A percentile compares a stretch with the other conserved stretches of the same genome.
These are phyloP conservation scores for Onychorhynchus coronatus DNA, from an alignment of 2,113 vertebrate genomes.

Conservation along the genomic window DNA sequence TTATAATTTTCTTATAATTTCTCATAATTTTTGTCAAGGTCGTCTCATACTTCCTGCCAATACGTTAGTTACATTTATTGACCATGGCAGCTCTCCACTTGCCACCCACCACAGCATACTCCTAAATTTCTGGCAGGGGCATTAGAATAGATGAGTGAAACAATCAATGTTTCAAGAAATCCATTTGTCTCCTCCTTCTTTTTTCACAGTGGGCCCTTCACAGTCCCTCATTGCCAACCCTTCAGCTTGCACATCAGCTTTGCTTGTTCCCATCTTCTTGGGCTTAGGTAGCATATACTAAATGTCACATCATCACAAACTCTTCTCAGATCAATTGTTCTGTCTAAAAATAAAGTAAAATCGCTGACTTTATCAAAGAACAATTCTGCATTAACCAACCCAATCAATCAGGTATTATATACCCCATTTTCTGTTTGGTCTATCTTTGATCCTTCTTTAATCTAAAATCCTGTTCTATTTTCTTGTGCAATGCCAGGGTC, in stretches of 20 bases:
- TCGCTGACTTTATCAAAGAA: neutral
- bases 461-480: neutral
- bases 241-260: neutral
- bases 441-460: neutral
- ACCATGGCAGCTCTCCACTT: neutral
- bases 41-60: neutral
- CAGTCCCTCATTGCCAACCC: neutral
- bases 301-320: neutral
- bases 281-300: neutral
- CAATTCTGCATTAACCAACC: neutral
- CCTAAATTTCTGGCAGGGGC: neutral
- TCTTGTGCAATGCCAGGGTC: neutral
- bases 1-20: neutral
- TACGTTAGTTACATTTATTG: neutral
- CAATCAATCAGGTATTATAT: neutral
- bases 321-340: slow-evolving; percentile 31
- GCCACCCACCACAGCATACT: neutral
- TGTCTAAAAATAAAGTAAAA: slow-evolving; percentile 37
- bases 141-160: neutral
- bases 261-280: neutral
- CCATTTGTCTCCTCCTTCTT: neutral
- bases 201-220: neutral
- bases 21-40: neutral
- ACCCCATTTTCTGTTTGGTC: neutral
- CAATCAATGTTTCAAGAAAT: neutral